These are phyloP conservation scores for Xyrichtys novacula DNA, from an alignment of 2,797 vertebrate genomes.

Conservation along the genomic window DNA sequence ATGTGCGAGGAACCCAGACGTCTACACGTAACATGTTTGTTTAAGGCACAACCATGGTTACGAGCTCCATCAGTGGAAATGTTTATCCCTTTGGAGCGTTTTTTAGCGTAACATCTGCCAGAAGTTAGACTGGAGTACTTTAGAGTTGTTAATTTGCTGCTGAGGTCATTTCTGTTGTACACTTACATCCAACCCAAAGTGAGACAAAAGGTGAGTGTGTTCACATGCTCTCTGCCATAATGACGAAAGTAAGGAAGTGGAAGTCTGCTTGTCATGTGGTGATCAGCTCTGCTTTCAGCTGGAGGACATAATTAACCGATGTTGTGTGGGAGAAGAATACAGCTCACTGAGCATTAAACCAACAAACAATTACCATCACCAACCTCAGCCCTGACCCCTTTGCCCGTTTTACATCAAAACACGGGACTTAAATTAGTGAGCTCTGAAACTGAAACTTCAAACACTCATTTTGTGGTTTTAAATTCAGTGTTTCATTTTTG, in stretches of 20 bases:
- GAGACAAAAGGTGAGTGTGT: constrained; percentile 91
- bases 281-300: constrained; percentile 93
- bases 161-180: constrained; percentile 90
- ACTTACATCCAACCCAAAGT: constrained; percentile 91
- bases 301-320: constrained; percentile 92
- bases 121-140: constrained; percentile 22
- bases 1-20: constrained; percentile 56
- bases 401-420: constrained; percentile 33
- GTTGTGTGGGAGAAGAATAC: constrained; percentile 84
- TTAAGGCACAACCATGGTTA: constrained; percentile 49
- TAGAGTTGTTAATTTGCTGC: constrained; percentile 86
- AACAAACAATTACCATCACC: constrained; percentile 68
- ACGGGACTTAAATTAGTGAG: constrained; percentile 10
- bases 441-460: constrained; percentile 12
- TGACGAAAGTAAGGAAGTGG: constrained; percentile 85
- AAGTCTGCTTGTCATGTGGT: constrained; percentile 82
- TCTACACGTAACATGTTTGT: constrained; percentile 69
- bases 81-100: constrained; percentile 10
- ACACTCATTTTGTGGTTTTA: constrained; percentile 1
- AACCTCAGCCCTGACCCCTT: constrained; percentile 48
- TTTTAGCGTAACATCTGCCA: constrained; percentile 31
- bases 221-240: constrained; percentile 90
- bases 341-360: constrained; percentile 64
- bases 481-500: background rate
- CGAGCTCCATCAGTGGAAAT: constrained; percentile 39